Evolutionary conservation across 1,140 invertebrate species (phyloP).

Genomic region (Papilio helenus): DNA sequence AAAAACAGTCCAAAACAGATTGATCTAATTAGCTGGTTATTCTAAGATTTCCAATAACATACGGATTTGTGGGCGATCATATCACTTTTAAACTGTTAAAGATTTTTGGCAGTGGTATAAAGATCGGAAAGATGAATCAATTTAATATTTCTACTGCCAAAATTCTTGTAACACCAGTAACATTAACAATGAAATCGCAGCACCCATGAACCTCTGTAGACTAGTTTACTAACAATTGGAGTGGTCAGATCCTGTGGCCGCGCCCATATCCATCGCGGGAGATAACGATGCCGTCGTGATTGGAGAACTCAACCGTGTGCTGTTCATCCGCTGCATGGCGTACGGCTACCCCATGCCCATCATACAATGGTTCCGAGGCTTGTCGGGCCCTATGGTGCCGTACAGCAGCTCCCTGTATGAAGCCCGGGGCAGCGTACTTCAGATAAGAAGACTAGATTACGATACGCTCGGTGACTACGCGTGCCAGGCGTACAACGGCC

Average conservation of each 20-base stretch:
- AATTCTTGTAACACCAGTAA: neutral
- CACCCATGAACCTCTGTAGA: constrained; percentile 60
- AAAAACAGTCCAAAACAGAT: constrained; percentile 29
- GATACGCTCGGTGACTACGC: constrained; percentile 91
- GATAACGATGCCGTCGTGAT: constrained; percentile 85
- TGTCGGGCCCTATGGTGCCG: constrained; percentile 85
- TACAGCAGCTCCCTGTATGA: constrained; percentile 88
- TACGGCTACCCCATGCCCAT: constrained; percentile 91
- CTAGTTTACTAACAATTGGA: constrained; percentile 67
- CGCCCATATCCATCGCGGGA: constrained; percentile 81
- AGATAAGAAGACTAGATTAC: constrained; percentile 88
- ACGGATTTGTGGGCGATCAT: constrained; percentile 22
- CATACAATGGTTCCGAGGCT: constrained; percentile 94
- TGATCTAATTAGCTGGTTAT: neutral
- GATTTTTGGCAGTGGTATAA: neutral
- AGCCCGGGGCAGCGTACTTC: constrained; percentile 88
- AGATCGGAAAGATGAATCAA: neutral
- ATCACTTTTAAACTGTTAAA: neutral
- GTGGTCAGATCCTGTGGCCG: constrained; percentile 80
- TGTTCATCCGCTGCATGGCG: constrained; percentile 90
- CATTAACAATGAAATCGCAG: constrained; percentile 1
- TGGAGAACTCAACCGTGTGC: constrained; percentile 87
- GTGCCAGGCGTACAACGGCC: constrained; percentile 93
- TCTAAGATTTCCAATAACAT: constrained; percentile 16
- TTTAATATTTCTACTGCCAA: neutral